phyloP scores from a whole-genome alignment of 1,140 invertebrate genomes.

The Solen grandis region DNA sequence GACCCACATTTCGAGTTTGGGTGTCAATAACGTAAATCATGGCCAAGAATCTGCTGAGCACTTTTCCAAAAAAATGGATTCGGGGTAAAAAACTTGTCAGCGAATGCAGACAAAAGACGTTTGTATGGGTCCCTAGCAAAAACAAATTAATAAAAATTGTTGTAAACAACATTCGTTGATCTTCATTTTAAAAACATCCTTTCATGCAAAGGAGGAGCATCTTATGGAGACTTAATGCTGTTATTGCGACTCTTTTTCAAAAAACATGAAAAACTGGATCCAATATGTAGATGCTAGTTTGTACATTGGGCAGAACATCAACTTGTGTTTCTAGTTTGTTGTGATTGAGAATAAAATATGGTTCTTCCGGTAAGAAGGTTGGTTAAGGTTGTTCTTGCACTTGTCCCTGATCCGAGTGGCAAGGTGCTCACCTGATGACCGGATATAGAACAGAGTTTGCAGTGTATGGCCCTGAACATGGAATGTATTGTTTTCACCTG shows the following conservation, averaged over 20 bases:
- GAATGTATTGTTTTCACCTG: too few relatives aligned
- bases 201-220: conserved; percentile 27
- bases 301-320: conserved; percentile 51
- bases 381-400: not conserved
- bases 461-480: too few relatives aligned
- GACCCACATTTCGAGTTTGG: conserved; percentile 55
- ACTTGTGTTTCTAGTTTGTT: conserved; percentile 32
- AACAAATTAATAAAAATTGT: conserved; percentile 45
- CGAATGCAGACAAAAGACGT: conserved; percentile 58
- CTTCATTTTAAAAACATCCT: not conserved
- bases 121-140: conserved; percentile 59
- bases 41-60: not conserved
- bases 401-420: too few relatives aligned
- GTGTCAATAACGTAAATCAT: not conserved
- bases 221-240: conserved; percentile 11
- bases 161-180: not conserved
- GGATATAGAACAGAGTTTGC: too few relatives aligned
- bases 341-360: conserved; percentile 17
- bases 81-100: conserved; percentile 61
- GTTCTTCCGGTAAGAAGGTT: not conserved
- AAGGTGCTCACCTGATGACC: too few relatives aligned
- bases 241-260: not conserved
- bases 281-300: conserved; percentile 54
- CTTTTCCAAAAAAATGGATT: conserved; percentile 55
- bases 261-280: conserved; percentile 44